Evolutionary conservation across 2,888 invertebrate species (phyloP), one percentile per base, ranked within the genome.

Genomic region (Phengaris arion): DNA sequence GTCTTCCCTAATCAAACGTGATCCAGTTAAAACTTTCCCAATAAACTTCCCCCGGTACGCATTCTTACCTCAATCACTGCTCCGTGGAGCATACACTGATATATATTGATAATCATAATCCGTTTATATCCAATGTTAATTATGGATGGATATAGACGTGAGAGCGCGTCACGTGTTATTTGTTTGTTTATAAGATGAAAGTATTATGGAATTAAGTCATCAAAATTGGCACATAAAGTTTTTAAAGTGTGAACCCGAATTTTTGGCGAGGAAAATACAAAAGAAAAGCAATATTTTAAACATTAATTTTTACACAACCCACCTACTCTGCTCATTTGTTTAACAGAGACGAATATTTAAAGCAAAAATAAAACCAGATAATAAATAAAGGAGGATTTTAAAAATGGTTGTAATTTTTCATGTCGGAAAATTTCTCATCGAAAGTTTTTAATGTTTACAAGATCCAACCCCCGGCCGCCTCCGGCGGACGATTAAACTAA

Each of bases 1-100:
- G 64, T 35, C 64, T 35, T 64, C 64, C 64, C 86, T 89, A 91
- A 91, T 90, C 90, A 90, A 88, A 91, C 85, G 84, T 89, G 90
- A 92, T 81, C 80, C 81, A 87, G 92, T 92, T 92, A 92, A 93
- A 93, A 93, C 92, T 93, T 93, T 93, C 87, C 89, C 91, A 93
- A 93, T 93, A 92, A 90, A 85, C 85, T 79, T 82, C 87, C 91
- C 91, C 88, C 81, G 51, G 9, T 57, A 84, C 83, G 85, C 88
- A 87, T 85, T 84, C 83, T 84, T 83, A 82, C 83, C 76, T 76
- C 13, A 35, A 35, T 68, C 46, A 46, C 46, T 4, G 12, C 68
- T 46, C 45, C 52, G 52, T 52, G 52, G 10, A 52, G 52, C 52
- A 52, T 52, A 52, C 15, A 57, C 57, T 57, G 57, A 57, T 55